phyloP scores from a whole-genome alignment of 1,140 invertebrate species.

The Anoplophora glabripennis region DNA sequence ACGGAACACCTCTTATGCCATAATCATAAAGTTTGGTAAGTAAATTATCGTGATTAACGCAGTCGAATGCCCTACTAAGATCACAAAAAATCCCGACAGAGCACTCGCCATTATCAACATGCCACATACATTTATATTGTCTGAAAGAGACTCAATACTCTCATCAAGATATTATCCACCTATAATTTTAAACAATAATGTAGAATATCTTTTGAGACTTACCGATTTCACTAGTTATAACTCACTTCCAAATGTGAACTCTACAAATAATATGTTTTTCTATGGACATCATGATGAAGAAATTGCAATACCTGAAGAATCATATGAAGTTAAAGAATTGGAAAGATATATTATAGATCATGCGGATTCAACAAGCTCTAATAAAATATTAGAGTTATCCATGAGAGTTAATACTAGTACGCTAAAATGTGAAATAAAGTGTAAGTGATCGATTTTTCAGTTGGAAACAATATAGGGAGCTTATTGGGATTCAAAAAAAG shows the following conservation, averaged over 20 bases:
- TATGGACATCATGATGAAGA: background rate
- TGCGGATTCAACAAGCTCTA: background rate
- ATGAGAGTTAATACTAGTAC: slow-evolving; percentile 33
- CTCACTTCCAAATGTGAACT: background rate
- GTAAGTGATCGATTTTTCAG: slow-evolving; percentile 26
- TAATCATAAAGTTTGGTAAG: too few species aligned
- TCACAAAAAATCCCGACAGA: too few species aligned
- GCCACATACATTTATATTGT: slow-evolving; percentile 1
- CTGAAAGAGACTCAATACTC: background rate
- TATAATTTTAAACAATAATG: slow-evolving; percentile 2
- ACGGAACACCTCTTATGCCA: too few species aligned
- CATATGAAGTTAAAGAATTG: slow-evolving; percentile 6
- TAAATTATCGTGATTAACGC: too few species aligned
- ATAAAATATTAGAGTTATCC: slow-evolving; percentile 5
- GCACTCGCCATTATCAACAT: too few species aligned
- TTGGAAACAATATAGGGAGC: slow-evolving; percentile 19
- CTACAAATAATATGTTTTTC: slow-evolving; percentile 1
- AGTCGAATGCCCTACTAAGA: too few species aligned
- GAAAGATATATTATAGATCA: background rate
- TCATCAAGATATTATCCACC: background rate
- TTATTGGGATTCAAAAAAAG: slow-evolving; percentile 26
- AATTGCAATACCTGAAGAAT: background rate
- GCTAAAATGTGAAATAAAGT: slow-evolving; percentile 24
- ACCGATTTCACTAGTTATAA: slow-evolving; percentile 3
- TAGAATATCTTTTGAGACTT: slow-evolving; percentile 2